Conservation (phyloP, 2,113 vertebrate genomes). For the Chaetops frenatus region DNA sequence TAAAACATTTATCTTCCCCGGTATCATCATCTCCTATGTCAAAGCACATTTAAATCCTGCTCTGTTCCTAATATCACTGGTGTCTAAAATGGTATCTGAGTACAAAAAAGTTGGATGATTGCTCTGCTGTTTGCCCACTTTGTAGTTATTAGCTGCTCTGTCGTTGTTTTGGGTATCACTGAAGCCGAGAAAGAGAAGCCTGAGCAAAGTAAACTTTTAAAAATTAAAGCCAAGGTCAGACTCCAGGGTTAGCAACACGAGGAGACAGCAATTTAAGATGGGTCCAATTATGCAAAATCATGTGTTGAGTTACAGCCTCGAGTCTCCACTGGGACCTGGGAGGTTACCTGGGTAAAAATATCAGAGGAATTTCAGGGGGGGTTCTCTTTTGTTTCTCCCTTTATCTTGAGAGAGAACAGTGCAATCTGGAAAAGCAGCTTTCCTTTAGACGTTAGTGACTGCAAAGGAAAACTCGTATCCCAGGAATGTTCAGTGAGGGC, state of each 20-base stretch:
- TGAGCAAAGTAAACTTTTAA: conserved; percentile 32
- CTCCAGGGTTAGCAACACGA: background rate
- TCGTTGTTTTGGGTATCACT: background rate
- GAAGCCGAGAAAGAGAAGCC: background rate
- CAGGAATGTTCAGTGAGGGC: background rate
- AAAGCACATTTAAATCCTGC: conserved; percentile 32
- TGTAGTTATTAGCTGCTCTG: background rate
- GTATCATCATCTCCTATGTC: conserved; percentile 53
- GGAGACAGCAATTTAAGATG: conserved; percentile 25
- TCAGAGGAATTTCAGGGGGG: background rate
- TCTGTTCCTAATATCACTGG: background rate
- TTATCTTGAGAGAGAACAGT: background rate
- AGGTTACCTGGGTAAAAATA: background rate
- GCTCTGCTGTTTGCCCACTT: background rate
- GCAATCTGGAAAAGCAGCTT: background rate
- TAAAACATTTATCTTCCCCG: conserved; percentile 31
- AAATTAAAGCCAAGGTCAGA: conserved; percentile 37
- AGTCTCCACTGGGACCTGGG: background rate
- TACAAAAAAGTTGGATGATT: background rate
- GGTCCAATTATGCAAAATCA: background rate
- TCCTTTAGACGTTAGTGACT: background rate
- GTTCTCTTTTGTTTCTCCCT: background rate
- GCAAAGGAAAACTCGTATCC: background rate
- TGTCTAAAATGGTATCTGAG: background rate
- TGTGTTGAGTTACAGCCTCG: conserved; percentile 14